These are phyloP conservation scores for Pipistrellus pipistrellus DNA, from an alignment of 2,797 vertebrate genomes.

Conservation along the genomic window DNA sequence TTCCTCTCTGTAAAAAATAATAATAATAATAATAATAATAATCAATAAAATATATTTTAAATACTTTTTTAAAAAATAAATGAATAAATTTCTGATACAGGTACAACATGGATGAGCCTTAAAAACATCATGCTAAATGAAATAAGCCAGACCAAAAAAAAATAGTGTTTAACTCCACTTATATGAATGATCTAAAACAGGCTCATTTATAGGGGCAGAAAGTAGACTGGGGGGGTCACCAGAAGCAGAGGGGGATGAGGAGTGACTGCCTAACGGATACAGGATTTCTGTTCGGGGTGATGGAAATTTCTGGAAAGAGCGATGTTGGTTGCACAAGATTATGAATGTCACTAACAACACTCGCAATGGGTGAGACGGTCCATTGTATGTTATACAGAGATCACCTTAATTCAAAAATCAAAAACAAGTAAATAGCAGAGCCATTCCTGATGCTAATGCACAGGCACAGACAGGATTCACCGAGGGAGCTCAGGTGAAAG, in stretches of 20 bases:
- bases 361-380: background rate
- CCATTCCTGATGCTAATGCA: rapidly evolving
- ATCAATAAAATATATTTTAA: too few species aligned
- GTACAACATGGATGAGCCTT: rapidly evolving
- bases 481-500: rapidly evolving
- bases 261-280: rapidly evolving
- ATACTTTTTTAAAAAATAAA: too few species aligned
- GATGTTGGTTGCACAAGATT: background rate
- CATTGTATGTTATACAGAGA: background rate
- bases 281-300: background rate
- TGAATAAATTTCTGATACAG: rapidly evolving
- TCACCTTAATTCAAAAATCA: background rate
- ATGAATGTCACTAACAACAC: background rate
- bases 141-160: background rate
- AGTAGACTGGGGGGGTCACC: too few species aligned
- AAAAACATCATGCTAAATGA: background rate
- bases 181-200: rapidly evolving
- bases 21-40: too few species aligned
- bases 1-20: too few species aligned
- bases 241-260: too few species aligned
- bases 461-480: background rate
- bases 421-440: background rate
- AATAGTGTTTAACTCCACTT: rapidly evolving
- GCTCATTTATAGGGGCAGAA: background rate
- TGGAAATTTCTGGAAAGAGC: background rate